Evolutionary conservation across 2,797 vertebrate genomes (phyloP).

Genomic region (Sparidentex hasta): DNA sequence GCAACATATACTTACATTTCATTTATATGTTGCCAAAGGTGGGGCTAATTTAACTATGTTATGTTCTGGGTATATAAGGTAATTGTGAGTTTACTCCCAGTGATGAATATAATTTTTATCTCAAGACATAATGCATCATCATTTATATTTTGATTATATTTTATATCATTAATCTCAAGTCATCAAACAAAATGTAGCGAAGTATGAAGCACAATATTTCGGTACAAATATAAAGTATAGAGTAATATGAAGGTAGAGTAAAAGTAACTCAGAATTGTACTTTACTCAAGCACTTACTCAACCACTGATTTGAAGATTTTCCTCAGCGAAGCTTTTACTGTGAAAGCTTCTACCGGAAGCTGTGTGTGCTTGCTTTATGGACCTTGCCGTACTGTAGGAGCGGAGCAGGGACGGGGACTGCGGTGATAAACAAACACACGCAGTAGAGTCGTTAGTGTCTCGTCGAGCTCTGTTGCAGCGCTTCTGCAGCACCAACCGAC

Average conservation of each 20-base stretch:
- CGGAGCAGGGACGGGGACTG: constrained; percentile 50
- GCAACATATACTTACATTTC: too few relatives aligned
- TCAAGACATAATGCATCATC: not conserved
- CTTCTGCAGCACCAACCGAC: not conserved
- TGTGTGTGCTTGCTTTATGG: rapidly evolving
- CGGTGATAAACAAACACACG: constrained; percentile 81
- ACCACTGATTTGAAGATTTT: not conserved
- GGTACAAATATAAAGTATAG: too few relatives aligned
- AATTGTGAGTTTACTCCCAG: not conserved
- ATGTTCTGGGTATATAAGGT: not conserved
- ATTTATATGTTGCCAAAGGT: not conserved
- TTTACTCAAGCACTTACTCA: too few relatives aligned
- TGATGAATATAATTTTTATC: not conserved
- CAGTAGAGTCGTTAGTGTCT: constrained; percentile 30
- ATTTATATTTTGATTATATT: not conserved
- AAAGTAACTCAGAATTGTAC: not conserved
- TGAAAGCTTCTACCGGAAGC: not conserved
- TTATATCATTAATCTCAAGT: not conserved
- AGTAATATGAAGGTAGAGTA: too few relatives aligned
- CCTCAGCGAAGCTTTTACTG: constrained; percentile 30
- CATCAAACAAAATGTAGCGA: not conserved
- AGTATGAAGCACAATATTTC: not conserved
- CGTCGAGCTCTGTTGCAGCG: not conserved
- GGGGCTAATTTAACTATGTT: not conserved
- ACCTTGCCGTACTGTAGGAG: constrained; percentile 14